Conservation (phyloP, 2,113 vertebrate species). For the Xiphophorus hellerii region DNA sequence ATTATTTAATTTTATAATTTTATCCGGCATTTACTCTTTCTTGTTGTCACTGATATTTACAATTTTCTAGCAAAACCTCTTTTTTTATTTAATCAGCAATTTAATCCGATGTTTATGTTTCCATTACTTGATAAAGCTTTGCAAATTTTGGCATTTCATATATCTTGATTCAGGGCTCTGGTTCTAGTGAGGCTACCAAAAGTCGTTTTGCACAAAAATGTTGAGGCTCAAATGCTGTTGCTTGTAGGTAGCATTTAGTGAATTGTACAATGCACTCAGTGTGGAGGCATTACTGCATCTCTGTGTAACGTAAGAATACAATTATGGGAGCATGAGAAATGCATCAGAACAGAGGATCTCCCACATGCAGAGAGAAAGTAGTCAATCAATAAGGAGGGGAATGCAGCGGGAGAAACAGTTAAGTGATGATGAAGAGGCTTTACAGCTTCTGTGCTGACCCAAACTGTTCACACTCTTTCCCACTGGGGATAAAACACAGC, state of each 20-base stretch:
- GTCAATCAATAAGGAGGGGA: constrained; percentile 27
- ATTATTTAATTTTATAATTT: too few relatives aligned
- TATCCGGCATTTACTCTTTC: too few relatives aligned
- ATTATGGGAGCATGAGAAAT: background rate
- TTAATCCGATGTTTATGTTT: too few relatives aligned
- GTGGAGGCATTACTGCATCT: background rate
- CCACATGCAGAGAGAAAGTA: background rate
- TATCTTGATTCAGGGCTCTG: too few relatives aligned
- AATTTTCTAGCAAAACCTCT: too few relatives aligned
- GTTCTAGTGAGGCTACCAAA: too few relatives aligned
- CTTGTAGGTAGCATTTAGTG: background rate
- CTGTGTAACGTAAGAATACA: background rate
- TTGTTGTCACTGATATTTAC: too few relatives aligned
- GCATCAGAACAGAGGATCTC: background rate
- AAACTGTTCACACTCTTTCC: constrained; percentile 4
- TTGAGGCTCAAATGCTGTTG: background rate
- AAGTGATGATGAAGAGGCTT: constrained; percentile 35
- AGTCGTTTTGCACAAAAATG: too few relatives aligned
- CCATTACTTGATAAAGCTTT: too few relatives aligned
- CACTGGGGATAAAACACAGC: constrained; percentile 2
- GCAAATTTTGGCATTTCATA: too few relatives aligned
- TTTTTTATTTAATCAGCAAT: too few relatives aligned
- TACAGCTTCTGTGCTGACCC: background rate
- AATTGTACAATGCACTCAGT: background rate
- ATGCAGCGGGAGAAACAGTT: background rate